Evolutionary conservation across 2,888 invertebrate species (phyloP), one percentile per base, ranked within the genome.

Genomic region (Leucania comma): DNA sequence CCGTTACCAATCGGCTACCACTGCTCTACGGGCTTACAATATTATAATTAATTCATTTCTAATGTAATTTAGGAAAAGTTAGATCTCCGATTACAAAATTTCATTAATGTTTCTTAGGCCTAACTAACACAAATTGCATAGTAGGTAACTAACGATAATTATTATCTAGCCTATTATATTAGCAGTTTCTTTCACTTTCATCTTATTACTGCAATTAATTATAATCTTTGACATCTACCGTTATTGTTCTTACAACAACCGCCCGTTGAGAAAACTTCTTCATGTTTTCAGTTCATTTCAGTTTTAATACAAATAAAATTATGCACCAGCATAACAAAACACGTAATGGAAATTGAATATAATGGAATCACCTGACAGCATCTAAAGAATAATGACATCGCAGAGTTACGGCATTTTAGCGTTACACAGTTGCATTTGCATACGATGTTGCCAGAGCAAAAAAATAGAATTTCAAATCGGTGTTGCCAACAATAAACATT

Each of bases 401-500:
- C 57, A 17, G 54, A 65, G 51, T 66, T 76, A 68, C 62, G 22
- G 42, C 72, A 68, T 32, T 68, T 75, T 53, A n/a, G 56, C 14
- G 63, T 83, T 73, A 73, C 70, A 72, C 22, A 61, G 67, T 3
- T 48, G 46, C 46, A 82, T 82, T 76, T 84, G 72, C 85, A 84
- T 84, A 73, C 59, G 42, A 42, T 42, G 58, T 81, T 85, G 73
- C 70, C 42, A 75, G 64, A 57, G 54, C n/a, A 69, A 84, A 83
- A 82, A 54, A 72, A 74, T 50, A 9, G 61, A 78, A 77, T 71
- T 70, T 75, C 53, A 68, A 75, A 77, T 75, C 68, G 61, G 75
- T 82, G 81, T 75, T 85, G 80, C 86, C 73, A 83, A 85, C 86
- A 85, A 83, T 79, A 81, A 75, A 77, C 84, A 71, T 72, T 79